Evolutionary conservation across 2,113 vertebrate genomes (phyloP), one percentile per base, ranked within the genome.

Genomic region (Puntigrus tetrazona): DNA sequence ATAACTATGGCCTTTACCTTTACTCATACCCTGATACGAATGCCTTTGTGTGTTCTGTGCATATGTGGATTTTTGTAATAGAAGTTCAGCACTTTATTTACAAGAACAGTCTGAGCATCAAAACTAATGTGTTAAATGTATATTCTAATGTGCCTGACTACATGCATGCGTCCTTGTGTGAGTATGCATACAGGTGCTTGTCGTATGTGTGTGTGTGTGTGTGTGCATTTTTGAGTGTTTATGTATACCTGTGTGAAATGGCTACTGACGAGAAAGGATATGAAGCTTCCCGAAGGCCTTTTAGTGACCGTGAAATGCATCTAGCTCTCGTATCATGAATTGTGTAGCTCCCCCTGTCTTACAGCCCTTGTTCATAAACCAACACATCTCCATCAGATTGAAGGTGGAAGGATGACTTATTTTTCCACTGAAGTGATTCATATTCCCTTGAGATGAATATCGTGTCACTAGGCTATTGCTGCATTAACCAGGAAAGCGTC

Each of bases 1-100:
- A 85, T 70, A 90, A 84, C 87, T 83, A 90, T 89, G 92, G 90
- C 87, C 88, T 92, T 91, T 90, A 90, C 89, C 90, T 93, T 93
- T 90, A 88, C 87, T 87, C 87, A 88, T 86, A 89, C 89, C 82
- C 87, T 88, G 89, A 92, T 92, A 88, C 90, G 87, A 88, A 81
- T 86, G 88, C 91, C 91, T 90, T 84, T 87, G 89, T 81, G 87
- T 86, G 85, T 84, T 82, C 85, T 50, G 45, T 75, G 65, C 50
- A 85, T 87, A 91, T 25, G 45, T 89, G 88, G 31, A 86, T 78
- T 74, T 86, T 89, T 45, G 43, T 89, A 90, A 31, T 84, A 41
- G 85, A 59, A 84, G 87, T 73, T 83, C 74, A 84, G 73, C 78
- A 89, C 88, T 89, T 77, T 85, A 90, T 75, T 88, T 82, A 78